phyloP scores from a whole-genome alignment of 2,113 vertebrate species.

The Pteruthius melanotis region DNA sequence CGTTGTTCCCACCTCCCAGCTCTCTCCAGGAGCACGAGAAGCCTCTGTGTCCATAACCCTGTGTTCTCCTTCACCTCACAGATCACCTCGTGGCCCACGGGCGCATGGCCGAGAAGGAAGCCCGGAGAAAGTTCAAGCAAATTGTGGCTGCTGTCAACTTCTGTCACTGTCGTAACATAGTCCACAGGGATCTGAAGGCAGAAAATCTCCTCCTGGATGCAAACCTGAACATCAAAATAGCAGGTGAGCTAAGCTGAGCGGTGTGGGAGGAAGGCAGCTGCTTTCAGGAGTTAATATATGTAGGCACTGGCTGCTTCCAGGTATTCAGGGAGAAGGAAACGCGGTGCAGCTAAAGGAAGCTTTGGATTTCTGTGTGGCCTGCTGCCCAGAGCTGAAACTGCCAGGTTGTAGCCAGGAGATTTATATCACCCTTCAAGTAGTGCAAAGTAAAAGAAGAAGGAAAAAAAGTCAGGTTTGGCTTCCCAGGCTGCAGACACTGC shows the following conservation, averaged over 20 bases:
- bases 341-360: slow-evolving; percentile 15
- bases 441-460: not conserved
- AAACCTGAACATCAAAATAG: slow-evolving; percentile 92
- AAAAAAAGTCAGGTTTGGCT: not conserved
- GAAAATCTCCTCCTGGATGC: slow-evolving; percentile 97
- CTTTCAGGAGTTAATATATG: slow-evolving; percentile 2
- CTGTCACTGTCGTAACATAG: slow-evolving; percentile 95
- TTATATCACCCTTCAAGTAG: not conserved
- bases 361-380: slow-evolving; percentile 41
- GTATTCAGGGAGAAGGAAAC: slow-evolving; percentile 25
- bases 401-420: slow-evolving; percentile 3
- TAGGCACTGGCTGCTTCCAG: slow-evolving; percentile 14
- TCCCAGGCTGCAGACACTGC: not conserved
- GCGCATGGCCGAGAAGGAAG: slow-evolving; percentile 97
- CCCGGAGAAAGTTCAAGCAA: slow-evolving; percentile 96
- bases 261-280: slow-evolving; percentile 19
- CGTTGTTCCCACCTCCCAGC: not conserved
- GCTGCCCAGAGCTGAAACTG: slow-evolving; percentile 24
- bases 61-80: slow-evolving; percentile 25
- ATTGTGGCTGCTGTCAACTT: slow-evolving; percentile 96
- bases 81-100: slow-evolving; percentile 98
- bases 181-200: slow-evolving; percentile 96
- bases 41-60: not conserved
- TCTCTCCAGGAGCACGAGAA: not conserved
- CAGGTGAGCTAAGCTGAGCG: slow-evolving; percentile 70